Evolutionary conservation across 2,888 invertebrate genomes (phyloP), one percentile per base, ranked within the genome.

Genomic region (Aporophyla nigra): DNA sequence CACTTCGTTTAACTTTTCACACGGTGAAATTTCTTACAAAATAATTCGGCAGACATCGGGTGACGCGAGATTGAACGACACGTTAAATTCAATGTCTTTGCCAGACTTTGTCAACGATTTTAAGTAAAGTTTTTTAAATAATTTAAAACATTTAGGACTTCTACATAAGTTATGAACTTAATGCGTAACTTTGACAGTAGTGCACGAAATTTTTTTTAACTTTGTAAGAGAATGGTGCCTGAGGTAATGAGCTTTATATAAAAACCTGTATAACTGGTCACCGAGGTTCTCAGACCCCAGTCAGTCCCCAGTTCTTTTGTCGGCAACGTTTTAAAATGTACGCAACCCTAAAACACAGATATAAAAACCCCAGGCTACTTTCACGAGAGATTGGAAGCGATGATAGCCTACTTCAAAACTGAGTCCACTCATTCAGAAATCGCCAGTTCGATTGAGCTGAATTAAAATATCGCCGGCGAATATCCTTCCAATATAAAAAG

Each of bases 361-460:
- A 76, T 33, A 53, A 81, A 62, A 75, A 21, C 10, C 49, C 12
- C 10, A 33, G 49, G 46, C n/a, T 53, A 49, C 33, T 68, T 66
- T 51, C 5, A 76, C 65, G 53, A 70, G n/a, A 76, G 67, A 78
- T 73, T 58, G 40, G 53, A 76, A 72, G 27, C 53, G 19, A 71
- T 85, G 76, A 82, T 72, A 82, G 72, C 27, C 40, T 54, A 54
- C 71, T 77, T 77, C 59, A 77, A 70, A 85, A 73, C 71, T 46
- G 62, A 77, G 63, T 78, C 56, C 70, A 65, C 40, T 83, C 78
- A 65, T 83, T 71, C 71, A 85, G 72, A 74, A 68, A 63, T 71
- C 56, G 62, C 66, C 56, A 58, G 63, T 43, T 61, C 59, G 68
- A 77, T 77, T 73, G 86, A 62, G 68, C 70, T 16, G 69, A 78